These are phyloP conservation scores for Caenorhabditis sp. DNA, from an alignment of 2,888 invertebrate species.

Conservation along the genomic window DNA sequence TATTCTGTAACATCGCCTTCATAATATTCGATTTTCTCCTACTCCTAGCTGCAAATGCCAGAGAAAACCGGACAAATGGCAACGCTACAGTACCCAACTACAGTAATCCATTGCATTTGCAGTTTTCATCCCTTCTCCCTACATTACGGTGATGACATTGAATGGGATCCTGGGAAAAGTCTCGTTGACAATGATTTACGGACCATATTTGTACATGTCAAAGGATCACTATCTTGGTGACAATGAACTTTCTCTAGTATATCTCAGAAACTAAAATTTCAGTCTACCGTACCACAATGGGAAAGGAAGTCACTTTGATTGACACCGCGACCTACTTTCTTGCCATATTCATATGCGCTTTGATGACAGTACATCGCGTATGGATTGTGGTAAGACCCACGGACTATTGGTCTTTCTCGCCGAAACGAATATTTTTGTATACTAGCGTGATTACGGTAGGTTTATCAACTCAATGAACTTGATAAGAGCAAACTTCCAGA, in stretches of 20 bases:
- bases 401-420: no score
- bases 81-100: not conserved
- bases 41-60: not conserved
- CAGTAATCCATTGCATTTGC: not conserved
- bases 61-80: not conserved
- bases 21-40: no score
- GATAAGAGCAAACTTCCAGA: no score
- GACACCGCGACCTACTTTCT: not conserved
- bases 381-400: not conserved
- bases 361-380: conserved; percentile 36
- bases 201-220: not conserved
- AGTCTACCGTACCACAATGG: not conserved
- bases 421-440: no score
- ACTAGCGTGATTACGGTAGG: no score
- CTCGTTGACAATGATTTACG: not conserved
- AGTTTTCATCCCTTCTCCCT: not conserved
- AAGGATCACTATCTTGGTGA: no score
- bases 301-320: not conserved
- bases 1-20: no score
- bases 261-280: no score
- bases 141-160: not conserved
- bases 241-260: no score
- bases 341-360: not conserved
- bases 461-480: no score
- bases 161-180: not conserved